These are phyloP conservation scores for Mylabris phalerata DNA, from an alignment of 1,140 invertebrate genomes.

Conservation along the genomic window DNA sequence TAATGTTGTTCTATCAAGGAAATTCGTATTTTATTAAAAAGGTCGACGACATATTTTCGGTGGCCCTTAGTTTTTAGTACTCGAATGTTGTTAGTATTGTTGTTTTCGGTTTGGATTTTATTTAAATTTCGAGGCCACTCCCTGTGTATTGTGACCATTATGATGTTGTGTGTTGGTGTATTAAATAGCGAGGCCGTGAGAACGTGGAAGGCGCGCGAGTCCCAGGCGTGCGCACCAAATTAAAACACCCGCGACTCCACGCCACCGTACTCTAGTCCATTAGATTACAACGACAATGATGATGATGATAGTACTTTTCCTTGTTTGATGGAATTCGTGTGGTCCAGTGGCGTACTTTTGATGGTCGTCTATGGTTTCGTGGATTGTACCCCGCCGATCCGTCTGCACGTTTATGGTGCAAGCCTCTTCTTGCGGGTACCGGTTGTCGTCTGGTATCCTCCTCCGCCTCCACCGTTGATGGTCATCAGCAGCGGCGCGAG, in stretches of 20 bases:
- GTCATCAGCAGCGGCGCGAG: slow-evolving; percentile 10
- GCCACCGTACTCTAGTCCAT: slow-evolving; percentile 1
- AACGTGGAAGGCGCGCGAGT: slow-evolving; percentile 27
- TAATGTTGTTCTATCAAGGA: too few relatives aligned
- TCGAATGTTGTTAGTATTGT: too few relatives aligned
- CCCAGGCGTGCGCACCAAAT: slow-evolving; percentile 22
- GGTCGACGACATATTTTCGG: too few relatives aligned
- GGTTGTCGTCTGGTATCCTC: slow-evolving; percentile 7
- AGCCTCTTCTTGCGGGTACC: slow-evolving; percentile 1
- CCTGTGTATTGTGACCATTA: background rate
- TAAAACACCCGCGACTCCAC: slow-evolving; percentile 13
- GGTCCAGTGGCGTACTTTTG: too few relatives aligned
- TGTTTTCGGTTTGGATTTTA: too few relatives aligned
- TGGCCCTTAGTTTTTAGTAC: too few relatives aligned
- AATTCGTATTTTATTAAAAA: too few relatives aligned
- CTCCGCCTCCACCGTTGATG: background rate
- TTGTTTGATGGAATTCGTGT: too few relatives aligned
- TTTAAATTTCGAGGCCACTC: background rate
- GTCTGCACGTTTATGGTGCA: slow-evolving; percentile 1
- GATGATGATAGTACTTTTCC: too few relatives aligned
- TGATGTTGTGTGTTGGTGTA: slow-evolving; percentile 25
- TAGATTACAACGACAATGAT: too few relatives aligned
- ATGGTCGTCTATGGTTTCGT: too few relatives aligned
- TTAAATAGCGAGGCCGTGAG: slow-evolving; percentile 22
- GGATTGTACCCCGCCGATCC: background rate